Evolutionary conservation across 2,113 vertebrate species (phyloP).

Genomic region (Morone chrysops): DNA sequence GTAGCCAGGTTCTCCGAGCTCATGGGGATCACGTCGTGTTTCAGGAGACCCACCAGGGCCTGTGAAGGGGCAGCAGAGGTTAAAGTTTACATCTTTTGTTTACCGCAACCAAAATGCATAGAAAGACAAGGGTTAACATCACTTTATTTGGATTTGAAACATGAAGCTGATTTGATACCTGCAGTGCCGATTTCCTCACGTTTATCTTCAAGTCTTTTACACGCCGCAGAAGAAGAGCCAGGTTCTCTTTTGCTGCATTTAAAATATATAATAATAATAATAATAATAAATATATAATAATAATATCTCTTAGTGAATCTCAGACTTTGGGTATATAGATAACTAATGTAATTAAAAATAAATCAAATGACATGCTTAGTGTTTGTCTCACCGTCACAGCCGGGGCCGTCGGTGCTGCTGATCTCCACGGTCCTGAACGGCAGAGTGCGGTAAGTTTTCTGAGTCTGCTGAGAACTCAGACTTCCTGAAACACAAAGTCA

Average conservation of each 20-base stretch:
- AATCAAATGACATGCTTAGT: not conserved
- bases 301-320: not conserved
- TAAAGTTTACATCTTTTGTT: not conserved
- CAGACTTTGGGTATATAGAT: not conserved
- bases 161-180: slow-evolving; percentile 83
- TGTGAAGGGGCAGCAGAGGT: slow-evolving; percentile 53
- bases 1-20: slow-evolving; percentile 83
- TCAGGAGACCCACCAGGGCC: slow-evolving; percentile 90
- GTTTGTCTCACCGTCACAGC: slow-evolving; percentile 78
- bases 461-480: slow-evolving; percentile 43
- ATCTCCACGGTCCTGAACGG: slow-evolving; percentile 83
- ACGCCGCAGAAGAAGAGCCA: slow-evolving; percentile 86
- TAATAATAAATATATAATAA: too few relatives aligned
- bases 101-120: not conserved
- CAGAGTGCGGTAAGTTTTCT: slow-evolving; percentile 73
- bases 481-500: slow-evolving; percentile 54
- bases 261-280: slow-evolving; percentile 5
- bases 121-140: not conserved
- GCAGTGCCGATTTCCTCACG: slow-evolving; percentile 93
- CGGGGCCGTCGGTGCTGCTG: slow-evolving; percentile 32
- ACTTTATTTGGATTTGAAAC: not conserved
- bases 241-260: slow-evolving; percentile 83
- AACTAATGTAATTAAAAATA: not conserved
- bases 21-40: slow-evolving; percentile 80
- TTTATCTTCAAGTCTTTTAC: slow-evolving; percentile 88